Evolutionary conservation across 1,140 invertebrate species (phyloP), one percentile per base, ranked within the genome.

Genomic region (Elysia chlorotica): DNA sequence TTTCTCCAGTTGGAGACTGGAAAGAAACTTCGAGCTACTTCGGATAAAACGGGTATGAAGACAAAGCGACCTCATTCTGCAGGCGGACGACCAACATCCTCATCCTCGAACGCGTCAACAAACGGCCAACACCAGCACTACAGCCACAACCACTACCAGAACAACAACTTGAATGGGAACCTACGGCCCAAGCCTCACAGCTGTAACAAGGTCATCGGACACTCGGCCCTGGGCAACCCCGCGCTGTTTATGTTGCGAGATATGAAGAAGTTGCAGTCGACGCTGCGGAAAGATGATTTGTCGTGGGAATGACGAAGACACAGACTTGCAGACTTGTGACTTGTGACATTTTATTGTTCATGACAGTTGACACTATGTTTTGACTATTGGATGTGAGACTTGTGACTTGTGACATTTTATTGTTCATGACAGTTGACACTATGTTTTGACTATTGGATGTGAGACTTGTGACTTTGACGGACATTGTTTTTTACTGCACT

Each of bases 201-300:
- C 28, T 68, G 65, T 56, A 68, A 68, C 17, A 54, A 68, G 31
- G 41, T 48, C 30, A n/a, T 68, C 2, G 65, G 67, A 2, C 21
- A 69, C 67, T 57, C 67, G 3, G 67, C 67, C 17, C 31, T 59
- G n/a, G 67, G 53, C 0, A 69, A 81, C 30, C 76, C 78, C 31
- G 79, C 81, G n/a, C 73, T 86, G 0, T 82, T 82, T 68, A 78
- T 86, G 41, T 76, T 86, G n/a, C 84, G 79, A 74, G 82, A 85
- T 74, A 83, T 87, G 81, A 82, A 80, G 75, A 85, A 84, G 77
- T 78, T 87, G 72, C 85, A 87, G 74, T 80, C 83, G 30, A 83
- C 84, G 2, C 76, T 87, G 63, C 74, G 85, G 61, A 80, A 79
- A 74, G 86, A 87, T 75, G 86, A 87, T 71, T 36, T 87, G 21